Conservation (phyloP, 2,797 vertebrate species). For the Semotilus atromaculatus region DNA sequence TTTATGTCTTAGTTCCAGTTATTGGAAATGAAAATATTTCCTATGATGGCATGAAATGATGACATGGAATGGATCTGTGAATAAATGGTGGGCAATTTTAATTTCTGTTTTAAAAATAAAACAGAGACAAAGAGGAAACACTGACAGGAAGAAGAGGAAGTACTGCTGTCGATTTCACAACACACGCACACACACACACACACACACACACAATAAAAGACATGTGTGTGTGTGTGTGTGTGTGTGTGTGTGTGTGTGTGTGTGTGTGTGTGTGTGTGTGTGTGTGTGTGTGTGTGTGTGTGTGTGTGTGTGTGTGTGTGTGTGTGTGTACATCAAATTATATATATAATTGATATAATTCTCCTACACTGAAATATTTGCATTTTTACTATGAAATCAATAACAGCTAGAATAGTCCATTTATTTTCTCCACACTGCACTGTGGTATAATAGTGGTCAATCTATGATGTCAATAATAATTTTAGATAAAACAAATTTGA, state of each 20-base stretch:
- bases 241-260: no score
- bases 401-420: no score
- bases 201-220: no score
- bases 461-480: neutral
- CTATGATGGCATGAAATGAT: conserved; percentile 35
- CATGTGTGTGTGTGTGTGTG: no score
- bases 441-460: neutral
- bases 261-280: no score
- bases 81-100: conserved; percentile 17
- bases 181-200: neutral
- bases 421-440: neutral
- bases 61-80: conserved; percentile 36
- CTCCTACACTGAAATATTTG: no score
- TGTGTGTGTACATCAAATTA: no score
- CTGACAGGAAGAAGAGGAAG: conserved; percentile 39
- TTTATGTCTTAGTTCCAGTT: conserved; percentile 52
- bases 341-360: neutral
- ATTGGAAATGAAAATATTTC: conserved; percentile 47
- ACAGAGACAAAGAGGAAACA: conserved; percentile 24
- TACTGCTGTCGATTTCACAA: conserved; percentile 37
- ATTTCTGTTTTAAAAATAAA: neutral
- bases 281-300: no score
- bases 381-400: neutral
- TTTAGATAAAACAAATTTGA: neutral
- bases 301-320: no score